Evolutionary conservation across 2,888 invertebrate species (phyloP), one percentile per base, ranked within the genome.

Genomic region (Cephus runcator): DNA sequence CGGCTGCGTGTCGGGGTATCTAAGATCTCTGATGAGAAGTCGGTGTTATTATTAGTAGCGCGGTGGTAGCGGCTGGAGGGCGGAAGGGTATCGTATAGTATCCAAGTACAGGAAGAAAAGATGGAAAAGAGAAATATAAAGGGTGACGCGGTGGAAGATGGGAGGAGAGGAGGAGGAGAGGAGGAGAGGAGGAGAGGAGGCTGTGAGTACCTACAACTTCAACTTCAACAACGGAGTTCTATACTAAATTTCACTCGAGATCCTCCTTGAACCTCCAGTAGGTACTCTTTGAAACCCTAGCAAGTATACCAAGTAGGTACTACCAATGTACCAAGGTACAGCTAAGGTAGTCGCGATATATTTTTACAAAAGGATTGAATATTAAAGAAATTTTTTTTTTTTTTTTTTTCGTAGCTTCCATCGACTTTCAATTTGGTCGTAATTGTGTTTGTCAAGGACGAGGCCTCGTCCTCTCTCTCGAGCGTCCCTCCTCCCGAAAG

Each of bases 1-100:
- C 78, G 81, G 79, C 80, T 81, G 76, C 79, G 81, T 77, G 82
- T 76, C 77, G 80, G 79, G 81, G 69, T 83, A 79, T 81, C 80
- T 76, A 76, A 81, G 83, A 83, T 83, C 81, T 85, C 82, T 81
- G 79, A 69, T 33, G 71, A 33, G 31, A 33, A 71, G 75, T 71
- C 33, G 40, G 40, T 23, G 23, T 56, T 56, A 23, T 56, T 56
- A 56, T 56, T 56, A 56, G 40, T 56, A 23, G 15, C 6, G 31
- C 31, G 40, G 15, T 23, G 23, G 23, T 56, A 23, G 40, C 9
- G 23, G 23, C 0, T 12, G 40, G 15, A 40, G 40, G 40, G 40
- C 4, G 12, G 40, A 15, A 4, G 40, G 9, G 6, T 23, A 6
- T 23, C 6, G 40, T 2, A 23, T 0, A 56, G 40, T 23, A 56